Percentiles rank a stretch among this genome's conserved stretches.
These are phyloP conservation scores for Grapholita molesta DNA, from an alignment of 1,140 invertebrate species.

Conservation along the genomic window DNA sequence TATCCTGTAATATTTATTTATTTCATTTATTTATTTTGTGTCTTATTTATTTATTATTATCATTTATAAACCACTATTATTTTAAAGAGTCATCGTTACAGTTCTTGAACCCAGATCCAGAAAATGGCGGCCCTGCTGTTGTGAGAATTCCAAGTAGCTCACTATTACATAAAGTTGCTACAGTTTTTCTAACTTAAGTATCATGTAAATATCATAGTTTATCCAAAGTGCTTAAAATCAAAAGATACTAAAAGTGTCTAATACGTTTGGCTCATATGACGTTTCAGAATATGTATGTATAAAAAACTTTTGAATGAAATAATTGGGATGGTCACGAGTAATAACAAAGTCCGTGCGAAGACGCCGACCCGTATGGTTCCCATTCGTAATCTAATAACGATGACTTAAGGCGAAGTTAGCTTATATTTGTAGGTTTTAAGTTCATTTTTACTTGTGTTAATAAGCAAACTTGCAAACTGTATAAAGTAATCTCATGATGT, in stretches of 20 bases:
- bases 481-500: too few relatives aligned
- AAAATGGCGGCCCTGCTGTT: background rate
- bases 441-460: too few relatives aligned
- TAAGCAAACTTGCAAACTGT: too few relatives aligned
- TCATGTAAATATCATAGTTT: background rate
- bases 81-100: too few relatives aligned
- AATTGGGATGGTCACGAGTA: constrained; percentile 18
- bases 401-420: constrained; percentile 32
- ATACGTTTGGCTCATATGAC: background rate
- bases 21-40: too few relatives aligned
- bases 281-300: background rate
- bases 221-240: background rate
- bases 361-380: constrained; percentile 24
- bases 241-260: background rate
- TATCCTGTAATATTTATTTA: too few relatives aligned
- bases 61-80: too few relatives aligned
- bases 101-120: too few relatives aligned
- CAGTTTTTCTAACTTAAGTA: background rate
- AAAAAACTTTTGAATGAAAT: constrained; percentile 5
- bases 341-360: constrained; percentile 32
- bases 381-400: constrained; percentile 38
- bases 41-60: too few relatives aligned
- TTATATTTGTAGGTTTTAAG: background rate
- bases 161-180: background rate
- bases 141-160: background rate